Base-by-base conservation (phyloP, 2,113 vertebrate species). In the Xiphias gladius region DNA sequence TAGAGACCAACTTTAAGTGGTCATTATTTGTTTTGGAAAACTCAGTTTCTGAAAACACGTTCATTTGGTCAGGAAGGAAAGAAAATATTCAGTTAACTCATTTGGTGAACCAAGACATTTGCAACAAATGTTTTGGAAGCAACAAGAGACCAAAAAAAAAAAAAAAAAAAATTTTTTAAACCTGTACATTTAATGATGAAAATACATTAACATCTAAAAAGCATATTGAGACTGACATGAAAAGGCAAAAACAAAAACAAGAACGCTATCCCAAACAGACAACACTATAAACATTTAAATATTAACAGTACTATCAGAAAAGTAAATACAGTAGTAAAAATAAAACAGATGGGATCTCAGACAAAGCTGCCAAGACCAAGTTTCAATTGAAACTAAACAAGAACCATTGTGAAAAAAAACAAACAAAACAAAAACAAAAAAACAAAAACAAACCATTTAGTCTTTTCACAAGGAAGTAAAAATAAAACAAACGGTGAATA, bases 301-400 rank as follows among this genome's bases (percentile, higher is more conserved):
- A 93, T 86, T 68, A 88, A 90, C 79, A 88, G 32, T 37, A 89
- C 80, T 82, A 88, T 65, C 43, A 30, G 57, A 78, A 54, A 79
- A 64, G 76, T 77, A 52, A 83, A 76, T 82, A 91, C 83, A 76
- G 54, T n/a, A 32, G 48, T 80, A 80, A 82, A 86, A 83, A 65
- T 57, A 72, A 46, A 82, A 48, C 65, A 72, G 73, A 43, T 41
- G 48, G 76, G 69, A 67, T 48, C 80, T 89, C n/a, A 93, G 86
- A 80, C 83, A 64, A 88, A 94, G 91, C 90, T 90, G 91, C 86
- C 86, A 87, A 90, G 88, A 76, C 85, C 30, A 87, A 85, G 93
- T 94, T 95, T 93, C 88, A 89, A 88, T 72, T 82, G 89, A 95
- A 95, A 94, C 91, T 88, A 91, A 91, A 90, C 37, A 69, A 78